Base-by-base conservation (phyloP, 2,888 invertebrate species). In the Neria commutata region DNA sequence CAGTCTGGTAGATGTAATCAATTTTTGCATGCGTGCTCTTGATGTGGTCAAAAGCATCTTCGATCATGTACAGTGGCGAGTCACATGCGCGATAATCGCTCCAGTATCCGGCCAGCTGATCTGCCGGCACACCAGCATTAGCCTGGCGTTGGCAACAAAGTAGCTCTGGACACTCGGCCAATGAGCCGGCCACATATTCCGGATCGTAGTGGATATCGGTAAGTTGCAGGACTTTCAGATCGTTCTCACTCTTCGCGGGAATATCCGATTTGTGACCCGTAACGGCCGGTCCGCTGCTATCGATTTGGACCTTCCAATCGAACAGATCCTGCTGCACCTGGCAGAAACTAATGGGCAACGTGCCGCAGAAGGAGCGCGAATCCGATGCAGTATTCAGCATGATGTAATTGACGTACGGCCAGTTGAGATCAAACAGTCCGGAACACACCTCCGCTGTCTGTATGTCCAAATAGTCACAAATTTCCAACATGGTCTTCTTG, bases 1-100 rank as follows among this genome's bases (percentile, higher is more conserved):
- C 96, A 23, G 95, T 92, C 76, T 91, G 91, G 70, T 94, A 90
- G 5, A 95, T 84, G 48, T 86, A 85, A 66, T 89, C 87, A 8
- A 89, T 80, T 54, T 88, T 83, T 85, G 86, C 69, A 75, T 89
- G 87, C 17, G 83, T 81, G 29, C 83, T 80, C 21, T 79, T 80
- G 8, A 89, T 85, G 58, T 88, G 87, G 19, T 87, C 82, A 60
- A 94, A 83, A 47, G 88, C 84, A 71, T 90, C 87, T 50, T 87
- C 84, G 47, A 90, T 85, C 0, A 90, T 86, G 78, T 89, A 86
- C 76, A 86, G 80, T 0, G 94, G 92, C 0, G 87, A 83, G 74
- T 95, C 94, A 72, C 95, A 95, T 56, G 84, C 80, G 52, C 89
- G 84, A 69, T 90, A 92, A 75, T 91, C 91, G 2, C 94, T 93